Evolutionary conservation across 2,888 invertebrate genomes (phyloP), one percentile per base, ranked within the genome.

Genomic region (Reticulitermes lucifugus): DNA sequence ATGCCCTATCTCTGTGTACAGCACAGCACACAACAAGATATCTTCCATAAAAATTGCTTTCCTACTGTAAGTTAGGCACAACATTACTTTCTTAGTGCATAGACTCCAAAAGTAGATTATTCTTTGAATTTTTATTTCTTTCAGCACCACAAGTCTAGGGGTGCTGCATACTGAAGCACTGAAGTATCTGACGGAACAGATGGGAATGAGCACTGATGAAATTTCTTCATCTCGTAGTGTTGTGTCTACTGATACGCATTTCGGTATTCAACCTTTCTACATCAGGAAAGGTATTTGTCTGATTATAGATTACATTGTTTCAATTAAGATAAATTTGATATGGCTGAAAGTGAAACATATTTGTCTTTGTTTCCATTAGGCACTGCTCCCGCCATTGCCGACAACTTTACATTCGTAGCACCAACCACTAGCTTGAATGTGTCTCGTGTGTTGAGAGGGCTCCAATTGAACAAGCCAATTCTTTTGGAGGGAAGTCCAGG

Each of bases 401-500:
- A 90, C 18, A 90, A 91, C 51, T 98, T 97, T 89, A 93, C 94
- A 0, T 96, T 97, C 88, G 93, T 94, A 83, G 95, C 96, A 0
- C 95, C 95, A 0, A 97, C 96, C 0, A 96, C 96, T 0, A 94
- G 94, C 80, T 92, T 93, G 41, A 99, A 99, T 91, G 94, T 96
- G 0, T 92, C 97, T 86, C 94, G 98, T 86, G 90, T 99, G 18
- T 91, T 99, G 70, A 93, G 99, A 85, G 98, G 97, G 0, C 92
- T 99, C 89, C 97, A 98, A 89, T 91, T 99, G 86, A 88, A 89
- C 5, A 96, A 96, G 86, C 98, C 99, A 0, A 95, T 99, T 86
- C 93, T 99, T 84, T 91, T 99, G 29, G 99, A 99, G 92, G 99
- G 98, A 3, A 97, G 98, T 88, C 99, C 99, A 5, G 99, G 99